Evolutionary conservation across 2,888 invertebrate species (phyloP), one percentile per base, ranked within the genome.

Genomic region (Cephus pygmeus): DNA sequence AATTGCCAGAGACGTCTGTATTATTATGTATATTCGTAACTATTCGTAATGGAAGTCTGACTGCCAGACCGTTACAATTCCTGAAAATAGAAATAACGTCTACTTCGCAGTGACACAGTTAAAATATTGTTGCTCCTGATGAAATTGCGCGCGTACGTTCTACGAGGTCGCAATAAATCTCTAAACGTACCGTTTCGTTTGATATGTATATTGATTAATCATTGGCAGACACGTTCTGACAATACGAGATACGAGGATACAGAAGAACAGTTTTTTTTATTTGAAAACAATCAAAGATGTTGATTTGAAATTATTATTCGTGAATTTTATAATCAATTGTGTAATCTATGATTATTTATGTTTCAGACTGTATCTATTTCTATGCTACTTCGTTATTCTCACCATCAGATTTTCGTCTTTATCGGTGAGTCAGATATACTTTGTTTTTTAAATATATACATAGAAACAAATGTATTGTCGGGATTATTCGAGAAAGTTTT

Each of bases 381-480:
- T 73, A 99, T 99, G 97, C 93, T 99, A 86, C 93, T 99, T 86
- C 95, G 99, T 76, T 99, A 99, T 92, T 99, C 99, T 15, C 99
- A 99, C 92, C 99, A 99, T 92, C 99, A 99, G 93, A 99, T 99
- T 90, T 99, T 99, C 93, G 96, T 99, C 81, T 99, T 99, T 91
- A 99, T 99, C 87, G 98, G 98, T 98, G 93, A 96, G 96, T 94
- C 33, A 71, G 1, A 15, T 11, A 30, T 11, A 71, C 71, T 23
- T 12, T 71, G 23, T 71, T 71, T 31, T 15, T 6, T 0, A 12
- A 69, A 69, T 69, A n/a, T 15, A n/a, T 15, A 12, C 30, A 69
- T 69, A 0, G 30, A 33, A 3, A 31, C 30, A 71, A 23, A 56
- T 56, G 9, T 40, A 40, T 40, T 15, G 6, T 15, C 15, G 6